Evolutionary conservation across 2,888 invertebrate genomes (phyloP), one percentile per base, ranked within the genome.

Genomic region (Dugesia japonica): DNA sequence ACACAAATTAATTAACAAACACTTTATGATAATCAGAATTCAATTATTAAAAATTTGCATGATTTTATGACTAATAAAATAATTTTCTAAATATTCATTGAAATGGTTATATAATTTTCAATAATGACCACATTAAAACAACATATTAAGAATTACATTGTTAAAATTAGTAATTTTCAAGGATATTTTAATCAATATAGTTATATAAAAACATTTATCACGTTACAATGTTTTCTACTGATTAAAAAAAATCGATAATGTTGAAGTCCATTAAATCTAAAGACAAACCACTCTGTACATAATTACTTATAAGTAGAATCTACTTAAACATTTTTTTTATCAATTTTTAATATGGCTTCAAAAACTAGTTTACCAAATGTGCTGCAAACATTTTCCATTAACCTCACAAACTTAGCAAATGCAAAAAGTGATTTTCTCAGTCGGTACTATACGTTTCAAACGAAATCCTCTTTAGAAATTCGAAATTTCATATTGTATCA

Each of bases 181-280:
- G n/a, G n/a, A n/a, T n/a, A n/a, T n/a, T n/a, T n/a, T n/a, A n/a
- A n/a, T n/a, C n/a, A n/a, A n/a, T n/a, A n/a, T n/a, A n/a, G n/a
- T n/a, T n/a, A n/a, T n/a, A n/a, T n/a, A n/a, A n/a, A n/a, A n/a
- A n/a, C n/a, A n/a, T n/a, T n/a, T n/a, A 31, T 13, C 31, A 31
- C 13, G 4, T 31, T 31, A 13, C 31, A 31, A 4, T 7, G 13
- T 31, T 31, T 31, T 31, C 7, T 13, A 56, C 56, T 56, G 56
- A 56, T 56, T 56, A 56, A 56, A 56, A n/a, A n/a, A 56, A 56
- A 56, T 56, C 56, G 17, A 56, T 56, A 56, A 56, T 56, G 56
- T 56, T 56, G 56, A 56, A 56, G 56, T 56, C 23, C 56, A 56
- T 13, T 20, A 20, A 9, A 4, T n/a, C 9, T 9, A 56, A 56